Base-by-base conservation (phyloP, 2,113 vertebrate species). In the Neolamprologus devosi region DNA sequence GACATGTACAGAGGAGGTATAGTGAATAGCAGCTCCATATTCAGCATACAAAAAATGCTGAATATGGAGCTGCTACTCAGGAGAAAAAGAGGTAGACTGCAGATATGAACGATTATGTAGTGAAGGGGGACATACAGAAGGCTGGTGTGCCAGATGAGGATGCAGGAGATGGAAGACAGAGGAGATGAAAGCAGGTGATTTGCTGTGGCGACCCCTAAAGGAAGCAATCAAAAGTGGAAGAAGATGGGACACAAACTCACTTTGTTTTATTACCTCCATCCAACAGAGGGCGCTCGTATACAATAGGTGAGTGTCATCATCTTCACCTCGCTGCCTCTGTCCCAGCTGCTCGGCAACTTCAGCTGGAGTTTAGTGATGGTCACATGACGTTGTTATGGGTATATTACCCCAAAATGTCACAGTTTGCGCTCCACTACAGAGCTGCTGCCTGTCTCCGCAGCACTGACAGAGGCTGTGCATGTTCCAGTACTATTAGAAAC, bases 361-460 rank as follows among this genome's bases (percentile, higher is more conserved):
- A 91, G 87, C 90, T 87, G 86, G 78, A 84, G 80, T 21, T 81
- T 53, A 7, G 84, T 88, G 83, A 87, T 57, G 85, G 90, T 91
- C 94, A 95, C 93, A 13, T 94, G 94, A 92, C 85, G 49, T 65
- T 94, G 91, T 89, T 91, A 85, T 82, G 83, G 68, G 75, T 91
- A 90, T 95, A 91, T 91, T 89, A 87, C 19, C 79, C 47, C 87
- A 55, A 58, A 92, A 92, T 85, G 87, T 89, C 17, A 23, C 33
- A 2, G 81, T 40, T 8, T 30, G 82, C n/a, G 42, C 68, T 37
- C 11, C 63, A 90, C 8, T 45, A 8, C 26, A n/a, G 73, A 89
- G 83, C 83, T 7, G 80, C 85, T 55, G 68, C 54, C 47, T 13
- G 85, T 5, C 51, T 80, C 30, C 47, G 17, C 9, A 17, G 81